Percentiles rank a stretch among this genome's conserved stretches.
Conservation (phyloP, 1,140 invertebrate genomes). For the Hyposmocoma kahamanoa region DNA sequence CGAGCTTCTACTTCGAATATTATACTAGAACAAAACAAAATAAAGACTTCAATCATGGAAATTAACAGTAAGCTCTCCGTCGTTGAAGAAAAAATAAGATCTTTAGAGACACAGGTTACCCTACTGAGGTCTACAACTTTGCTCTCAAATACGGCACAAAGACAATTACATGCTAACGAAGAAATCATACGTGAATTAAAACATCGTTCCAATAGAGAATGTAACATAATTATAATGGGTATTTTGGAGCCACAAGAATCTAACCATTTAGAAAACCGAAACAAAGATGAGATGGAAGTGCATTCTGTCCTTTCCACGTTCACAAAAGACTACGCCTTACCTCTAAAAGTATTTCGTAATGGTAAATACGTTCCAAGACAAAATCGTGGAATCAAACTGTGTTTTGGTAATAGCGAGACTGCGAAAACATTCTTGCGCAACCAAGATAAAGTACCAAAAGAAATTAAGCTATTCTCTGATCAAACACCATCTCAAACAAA, state of each 20-base stretch:
- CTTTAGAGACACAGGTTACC: too few species aligned
- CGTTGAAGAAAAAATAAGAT: too few species aligned
- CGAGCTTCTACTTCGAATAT: too few species aligned
- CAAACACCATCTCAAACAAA: background rate
- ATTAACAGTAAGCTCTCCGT: too few species aligned
- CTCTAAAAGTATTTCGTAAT: background rate
- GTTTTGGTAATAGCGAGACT: background rate
- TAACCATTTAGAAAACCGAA: background rate
- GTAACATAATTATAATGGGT: conserved; percentile 1
- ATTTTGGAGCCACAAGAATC: background rate
- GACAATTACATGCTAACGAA: too few species aligned
- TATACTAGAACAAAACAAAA: too few species aligned
- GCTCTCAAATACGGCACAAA: too few species aligned
- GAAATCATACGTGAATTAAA: conserved; percentile 1
- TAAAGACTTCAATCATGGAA: too few species aligned
- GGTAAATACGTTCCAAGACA: background rate
- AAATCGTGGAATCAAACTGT: background rate
- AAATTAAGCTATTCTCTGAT: conserved; percentile 1
- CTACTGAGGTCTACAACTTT: too few species aligned
- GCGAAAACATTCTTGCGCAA: conserved; percentile 1
- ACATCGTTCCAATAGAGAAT: background rate
- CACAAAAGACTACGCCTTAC: background rate
- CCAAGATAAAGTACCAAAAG: background rate
- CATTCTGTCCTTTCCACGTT: background rate
- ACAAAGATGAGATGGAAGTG: background rate